Evolutionary conservation across 2,113 vertebrate genomes (phyloP).

Genomic region (Prunella himalayana): DNA sequence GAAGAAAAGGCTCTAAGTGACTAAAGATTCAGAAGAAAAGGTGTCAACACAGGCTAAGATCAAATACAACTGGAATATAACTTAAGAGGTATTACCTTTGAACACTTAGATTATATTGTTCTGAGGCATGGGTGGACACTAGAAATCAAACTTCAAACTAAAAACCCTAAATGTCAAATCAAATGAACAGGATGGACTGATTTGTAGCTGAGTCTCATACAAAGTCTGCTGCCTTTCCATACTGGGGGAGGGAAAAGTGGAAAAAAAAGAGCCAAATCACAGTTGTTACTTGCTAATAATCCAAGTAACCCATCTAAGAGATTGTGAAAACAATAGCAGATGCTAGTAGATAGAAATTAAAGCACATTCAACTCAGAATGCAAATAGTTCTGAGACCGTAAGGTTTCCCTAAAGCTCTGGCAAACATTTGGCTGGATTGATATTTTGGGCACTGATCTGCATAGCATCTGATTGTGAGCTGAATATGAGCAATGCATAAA

Average conservation of each 20-base stretch:
- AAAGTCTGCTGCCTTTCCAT: neutral
- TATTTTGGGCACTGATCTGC: slow-evolving; percentile 56
- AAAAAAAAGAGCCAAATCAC: neutral
- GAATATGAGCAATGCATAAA: slow-evolving; percentile 33
- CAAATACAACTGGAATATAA: neutral
- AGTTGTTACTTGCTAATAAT: slow-evolving; percentile 25
- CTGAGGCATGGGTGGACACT: neutral
- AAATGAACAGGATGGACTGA: neutral
- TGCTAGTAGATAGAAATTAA: slow-evolving; percentile 35
- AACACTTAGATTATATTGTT: neutral
- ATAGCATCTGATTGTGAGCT: slow-evolving; percentile 49
- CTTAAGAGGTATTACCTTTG: neutral
- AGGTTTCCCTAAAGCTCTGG: slow-evolving; percentile 56
- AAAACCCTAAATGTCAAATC: neutral
- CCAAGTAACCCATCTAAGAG: slow-evolving; percentile 13
- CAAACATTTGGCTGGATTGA: slow-evolving; percentile 46
- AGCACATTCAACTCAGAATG: slow-evolving; percentile 35
- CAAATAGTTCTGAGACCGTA: slow-evolving; percentile 38
- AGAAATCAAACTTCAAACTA: neutral
- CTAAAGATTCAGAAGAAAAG: neutral
- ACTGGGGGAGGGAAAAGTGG: neutral
- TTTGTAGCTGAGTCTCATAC: neutral
- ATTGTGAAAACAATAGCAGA: slow-evolving; percentile 32
- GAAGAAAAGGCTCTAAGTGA: neutral
- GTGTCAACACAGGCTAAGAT: neutral